Evolutionary conservation across 2,797 vertebrate species (phyloP), one percentile per base, ranked within the genome.

Genomic region (Sebastolobus altivelis): DNA sequence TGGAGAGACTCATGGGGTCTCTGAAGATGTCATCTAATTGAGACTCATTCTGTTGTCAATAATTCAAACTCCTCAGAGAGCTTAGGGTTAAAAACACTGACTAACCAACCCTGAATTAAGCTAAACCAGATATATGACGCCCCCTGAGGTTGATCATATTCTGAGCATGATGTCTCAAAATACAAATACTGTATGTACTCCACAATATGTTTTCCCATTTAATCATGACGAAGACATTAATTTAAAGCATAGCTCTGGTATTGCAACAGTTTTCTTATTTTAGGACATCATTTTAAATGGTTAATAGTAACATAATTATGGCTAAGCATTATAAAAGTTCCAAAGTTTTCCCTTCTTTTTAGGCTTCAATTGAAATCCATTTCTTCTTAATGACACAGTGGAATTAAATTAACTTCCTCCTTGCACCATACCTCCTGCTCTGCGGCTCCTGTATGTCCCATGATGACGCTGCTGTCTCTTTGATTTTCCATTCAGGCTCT

Each of bases 21-120:
- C 93, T 76, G 56, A 82, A 88, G 93, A 88, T 80, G 75, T 37
- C 37, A n/a, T 63, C 69, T 93, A 90, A 93, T 88, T 90, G 88
- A 90, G 75, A 84, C 37, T 82, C 80, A 67, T 78, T 77, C 87
- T 65, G 58, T 65, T 82, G 90, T 92, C 84, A 89, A 91, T 92
- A 92, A 94, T 93, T 91, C 68, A 91, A 87, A 76, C 25, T 71
- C 87, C 76, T 10, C 9, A 18, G 49, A 84, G 88, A 79, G 31
- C 7, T 11, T 0, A 10, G 22, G 61, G 79, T 79, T 84, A 80
- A 89, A 91, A 90, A 89, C 69, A 80, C 62, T 6, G 20, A 80
- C 11, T 16, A 65, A 65, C 18, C 0, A 52, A 40, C 18, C 16
- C 20, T 35, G 38, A 77, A 82, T 65, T 43, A 54, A 22, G 3